Conservation (phyloP, 2,888 invertebrate species). For the Patella pellucida region DNA sequence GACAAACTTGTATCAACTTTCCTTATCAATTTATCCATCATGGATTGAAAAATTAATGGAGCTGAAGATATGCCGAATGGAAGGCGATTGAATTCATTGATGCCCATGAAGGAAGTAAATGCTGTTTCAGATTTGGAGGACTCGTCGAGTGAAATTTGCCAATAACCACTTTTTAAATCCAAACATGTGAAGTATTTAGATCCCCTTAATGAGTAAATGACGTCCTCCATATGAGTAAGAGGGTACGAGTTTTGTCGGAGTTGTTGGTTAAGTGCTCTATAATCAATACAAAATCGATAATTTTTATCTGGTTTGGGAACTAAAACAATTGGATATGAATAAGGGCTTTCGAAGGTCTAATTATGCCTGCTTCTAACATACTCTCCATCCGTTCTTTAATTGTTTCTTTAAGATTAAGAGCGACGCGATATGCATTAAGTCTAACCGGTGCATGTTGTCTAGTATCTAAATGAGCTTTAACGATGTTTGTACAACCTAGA, state of each 20-base stretch:
- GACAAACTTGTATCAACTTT: no score
- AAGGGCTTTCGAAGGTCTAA: not conserved
- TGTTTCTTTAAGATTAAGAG: not conserved
- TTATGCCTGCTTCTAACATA: not conserved
- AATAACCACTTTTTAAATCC: conserved; percentile 18
- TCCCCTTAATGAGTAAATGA: no score
- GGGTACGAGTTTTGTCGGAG: conserved; percentile 12
- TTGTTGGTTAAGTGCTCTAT: not conserved
- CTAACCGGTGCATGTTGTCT: not conserved
- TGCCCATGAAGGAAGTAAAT: no score
- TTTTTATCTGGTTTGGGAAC: not conserved
- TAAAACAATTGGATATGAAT: not conserved
- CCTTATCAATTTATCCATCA: no score
- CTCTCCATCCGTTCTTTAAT: not conserved
- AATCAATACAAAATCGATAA: conserved; percentile 2
- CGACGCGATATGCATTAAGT: conserved; percentile 7
- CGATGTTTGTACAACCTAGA: not conserved
- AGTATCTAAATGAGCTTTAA: conserved; percentile 8
- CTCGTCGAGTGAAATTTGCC: conserved; percentile 19
- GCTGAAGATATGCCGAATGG: no score
- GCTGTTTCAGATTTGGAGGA: no score
- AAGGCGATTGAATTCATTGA: no score
- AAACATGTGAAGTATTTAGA: conserved; percentile 11
- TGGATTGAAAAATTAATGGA: no score
- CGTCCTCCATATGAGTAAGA: conserved; percentile 10